These are phyloP conservation scores for Apoda limacodes DNA, from an alignment of 2,888 invertebrate genomes.

Conservation along the genomic window DNA sequence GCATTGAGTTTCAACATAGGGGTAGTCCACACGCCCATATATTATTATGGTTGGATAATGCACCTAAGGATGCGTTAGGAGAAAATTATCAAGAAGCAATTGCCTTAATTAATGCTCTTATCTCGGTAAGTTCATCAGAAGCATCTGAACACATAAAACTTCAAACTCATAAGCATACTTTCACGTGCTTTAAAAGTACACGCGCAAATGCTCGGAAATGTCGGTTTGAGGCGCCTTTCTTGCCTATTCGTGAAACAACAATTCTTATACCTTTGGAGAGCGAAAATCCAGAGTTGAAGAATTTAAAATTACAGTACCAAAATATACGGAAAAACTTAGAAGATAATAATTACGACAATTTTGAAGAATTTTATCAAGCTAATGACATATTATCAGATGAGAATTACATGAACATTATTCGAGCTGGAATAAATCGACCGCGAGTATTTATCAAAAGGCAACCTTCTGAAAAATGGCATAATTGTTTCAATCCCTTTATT, in stretches of 20 bases:
- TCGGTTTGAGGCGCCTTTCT: constrained; percentile 29
- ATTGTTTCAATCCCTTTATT: constrained; percentile 33
- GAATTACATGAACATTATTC: constrained; percentile 16
- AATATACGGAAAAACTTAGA: constrained; percentile 17
- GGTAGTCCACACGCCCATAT: constrained; percentile 24
- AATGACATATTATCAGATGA: constrained; percentile 21
- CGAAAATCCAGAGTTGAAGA: constrained; percentile 12
- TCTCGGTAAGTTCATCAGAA: constrained; percentile 20
- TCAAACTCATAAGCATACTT: constrained; percentile 22
- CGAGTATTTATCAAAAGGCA: constrained; percentile 24
- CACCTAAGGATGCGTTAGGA: constrained; percentile 18
- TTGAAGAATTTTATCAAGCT: constrained; percentile 18
- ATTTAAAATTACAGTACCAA: constrained; percentile 13
- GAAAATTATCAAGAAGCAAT: constrained; percentile 21
- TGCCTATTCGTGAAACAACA: constrained; percentile 19
- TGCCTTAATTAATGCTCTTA: constrained; percentile 22
- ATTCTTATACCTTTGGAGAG: constrained; percentile 15
- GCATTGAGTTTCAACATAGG: constrained; percentile 27
- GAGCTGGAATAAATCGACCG: constrained; percentile 26
- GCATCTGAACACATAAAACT: constrained; percentile 23
- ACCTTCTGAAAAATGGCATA: constrained; percentile 30
- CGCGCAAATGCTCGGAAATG: constrained; percentile 21
- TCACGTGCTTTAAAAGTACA: constrained; percentile 20
- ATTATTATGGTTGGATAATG: constrained; percentile 26
- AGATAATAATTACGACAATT: constrained; percentile 16